phyloP scores from a whole-genome alignment of 2,113 vertebrate genomes.

The Heliornis fulica region DNA sequence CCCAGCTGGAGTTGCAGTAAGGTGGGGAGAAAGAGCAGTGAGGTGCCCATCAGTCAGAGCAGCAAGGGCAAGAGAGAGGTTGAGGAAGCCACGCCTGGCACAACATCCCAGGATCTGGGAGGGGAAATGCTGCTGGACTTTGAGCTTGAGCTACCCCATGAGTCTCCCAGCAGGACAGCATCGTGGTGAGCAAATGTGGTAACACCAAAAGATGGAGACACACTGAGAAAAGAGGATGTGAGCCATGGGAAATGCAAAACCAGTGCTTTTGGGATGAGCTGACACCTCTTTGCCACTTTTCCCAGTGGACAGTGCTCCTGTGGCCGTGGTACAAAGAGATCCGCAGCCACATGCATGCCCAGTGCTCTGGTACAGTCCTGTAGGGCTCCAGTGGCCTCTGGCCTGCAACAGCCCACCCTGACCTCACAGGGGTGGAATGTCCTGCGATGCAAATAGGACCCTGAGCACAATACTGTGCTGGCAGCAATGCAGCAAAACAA shows the following conservation, averaged over 20 bases:
- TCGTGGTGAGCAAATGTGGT: rapidly evolving
- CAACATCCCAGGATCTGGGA: not conserved
- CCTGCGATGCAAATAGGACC: not conserved
- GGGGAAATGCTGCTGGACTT: not conserved
- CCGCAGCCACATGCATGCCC: not conserved
- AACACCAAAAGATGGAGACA: not conserved
- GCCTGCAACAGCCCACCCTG: not conserved
- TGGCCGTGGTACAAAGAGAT: not conserved
- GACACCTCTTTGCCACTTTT: not conserved
- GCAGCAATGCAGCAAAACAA: not conserved
- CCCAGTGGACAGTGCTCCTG: not conserved
- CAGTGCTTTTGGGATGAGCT: not conserved
- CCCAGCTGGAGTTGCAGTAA: not conserved
- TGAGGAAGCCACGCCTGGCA: not conserved
- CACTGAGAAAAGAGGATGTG: not conserved
- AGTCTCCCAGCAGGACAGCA: not conserved
- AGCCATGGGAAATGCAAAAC: not conserved
- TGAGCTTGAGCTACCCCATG: not conserved
- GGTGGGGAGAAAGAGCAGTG: not conserved
- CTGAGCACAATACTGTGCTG: rapidly evolving
- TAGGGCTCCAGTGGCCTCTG: not conserved
- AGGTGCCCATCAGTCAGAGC: not conserved
- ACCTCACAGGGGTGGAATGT: rapidly evolving
- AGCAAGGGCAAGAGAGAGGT: not conserved
- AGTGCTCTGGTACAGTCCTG: rapidly evolving